Conservation (phyloP, 2,888 invertebrate species). For the Sclerodermus sp. region DNA sequence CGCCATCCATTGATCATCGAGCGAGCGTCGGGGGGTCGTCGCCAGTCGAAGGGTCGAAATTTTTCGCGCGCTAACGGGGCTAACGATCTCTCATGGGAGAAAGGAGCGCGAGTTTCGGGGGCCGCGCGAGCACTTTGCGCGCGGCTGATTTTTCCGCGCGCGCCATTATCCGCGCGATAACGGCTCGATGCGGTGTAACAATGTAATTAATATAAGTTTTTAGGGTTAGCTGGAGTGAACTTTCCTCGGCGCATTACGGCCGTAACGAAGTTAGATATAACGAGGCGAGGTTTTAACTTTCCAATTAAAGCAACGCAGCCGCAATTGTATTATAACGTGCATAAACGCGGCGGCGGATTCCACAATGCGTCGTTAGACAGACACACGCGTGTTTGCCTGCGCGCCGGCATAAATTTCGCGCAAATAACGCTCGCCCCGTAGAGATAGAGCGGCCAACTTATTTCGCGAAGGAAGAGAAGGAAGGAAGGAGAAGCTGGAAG, state of each 20-base stretch:
- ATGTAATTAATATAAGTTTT: not conserved
- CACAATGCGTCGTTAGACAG: conserved; percentile 25
- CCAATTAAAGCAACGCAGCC: conserved; percentile 10
- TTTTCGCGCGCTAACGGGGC: too few relatives aligned
- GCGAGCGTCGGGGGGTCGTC: too few relatives aligned
- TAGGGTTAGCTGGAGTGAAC: not conserved
- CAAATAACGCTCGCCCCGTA: too few relatives aligned
- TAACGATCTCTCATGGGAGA: too few relatives aligned
- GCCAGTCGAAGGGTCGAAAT: too few relatives aligned
- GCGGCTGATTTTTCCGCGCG: not conserved
- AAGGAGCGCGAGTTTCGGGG: too few relatives aligned
- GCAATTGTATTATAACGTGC: not conserved
- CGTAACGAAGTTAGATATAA: not conserved
- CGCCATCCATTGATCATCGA: too few relatives aligned
- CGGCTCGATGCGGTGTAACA: not conserved
- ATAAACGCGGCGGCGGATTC: conserved; percentile 1
- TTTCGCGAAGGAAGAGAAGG: too few relatives aligned
- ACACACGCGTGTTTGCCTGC: conserved; percentile 8
- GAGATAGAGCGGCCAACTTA: too few relatives aligned
- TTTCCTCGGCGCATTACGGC: not conserved
- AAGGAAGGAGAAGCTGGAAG: too few relatives aligned
- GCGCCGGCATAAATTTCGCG: conserved; percentile 18
- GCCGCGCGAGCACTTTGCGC: too few relatives aligned
- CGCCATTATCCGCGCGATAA: not conserved
- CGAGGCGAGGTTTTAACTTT: conserved; percentile 12